Base-by-base conservation (phyloP, 2,113 vertebrate genomes). In the Gavialis gangeticus region DNA sequence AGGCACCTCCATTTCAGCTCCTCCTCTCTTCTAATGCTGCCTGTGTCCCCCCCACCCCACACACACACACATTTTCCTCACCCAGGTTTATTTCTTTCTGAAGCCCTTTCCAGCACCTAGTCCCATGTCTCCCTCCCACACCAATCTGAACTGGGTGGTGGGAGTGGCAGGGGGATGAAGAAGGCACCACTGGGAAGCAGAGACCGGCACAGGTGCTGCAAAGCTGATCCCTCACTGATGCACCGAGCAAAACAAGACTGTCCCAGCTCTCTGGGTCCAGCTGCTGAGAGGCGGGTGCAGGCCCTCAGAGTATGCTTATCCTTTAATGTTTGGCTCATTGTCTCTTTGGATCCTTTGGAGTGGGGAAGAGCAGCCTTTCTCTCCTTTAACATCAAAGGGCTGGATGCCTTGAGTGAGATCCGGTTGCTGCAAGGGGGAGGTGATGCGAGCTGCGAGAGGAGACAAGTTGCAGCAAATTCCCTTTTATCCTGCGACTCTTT, bases 341-440 rank as follows among this genome's bases (percentile, higher is more conserved):
- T 75, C 84, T 80, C 82, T 76, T 83, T 57, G 15, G 55, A 17
- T 55, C 27, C 8, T 37, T 79, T 71, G 1, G 30, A 60, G 54
- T 59, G 56, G 57, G 76, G 56, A 30, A 30, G 76, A 54, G 37
- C 71, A 58, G 57, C 77, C 58, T 59, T 60, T 37, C 34, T 17
- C 75, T 21, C 89, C 17, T 12, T 46, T 4, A 56, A 95, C 95
- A 67, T 96, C 96, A 97, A 96, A 97, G 82, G 77, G 96, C 91
- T 66, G 17, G 66, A 57, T 18, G 71, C 85, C 92, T 88, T 60
- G 22, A 37, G 80, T 79, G 62, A 17, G 90, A 90, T 84, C 90
- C 75, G 64, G 75, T 59, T 85, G 89, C 91, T 78, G 88, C 73
- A 86, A 94, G 87, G 87, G 91, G 76, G 34, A 59, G 71, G 93